Percentiles rank a stretch among this genome's conserved stretches.
These are phyloP conservation scores for Taenioides sp. DNA, from an alignment of 2,797 vertebrate genomes.

Conservation along the genomic window DNA sequence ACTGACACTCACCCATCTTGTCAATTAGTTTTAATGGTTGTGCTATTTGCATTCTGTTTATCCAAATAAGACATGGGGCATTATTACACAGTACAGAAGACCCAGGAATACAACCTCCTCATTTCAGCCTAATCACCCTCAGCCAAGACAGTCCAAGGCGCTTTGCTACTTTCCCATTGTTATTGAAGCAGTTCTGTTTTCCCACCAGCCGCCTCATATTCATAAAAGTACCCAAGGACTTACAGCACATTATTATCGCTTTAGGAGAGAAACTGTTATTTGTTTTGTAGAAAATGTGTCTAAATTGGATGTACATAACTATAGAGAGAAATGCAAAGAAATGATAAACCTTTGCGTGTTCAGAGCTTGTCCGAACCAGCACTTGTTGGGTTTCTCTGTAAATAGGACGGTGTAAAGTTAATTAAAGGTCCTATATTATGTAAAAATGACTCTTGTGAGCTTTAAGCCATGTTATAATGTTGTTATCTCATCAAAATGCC, in stretches of 20 bases:
- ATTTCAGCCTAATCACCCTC: slow-evolving; percentile 50
- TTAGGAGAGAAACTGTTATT: slow-evolving; percentile 18
- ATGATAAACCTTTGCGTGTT: neutral
- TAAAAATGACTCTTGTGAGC: too few species aligned
- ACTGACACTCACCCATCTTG: slow-evolving; percentile 27
- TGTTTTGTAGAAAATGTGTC: slow-evolving; percentile 7
- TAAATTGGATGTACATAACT: neutral
- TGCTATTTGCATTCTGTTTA: slow-evolving; percentile 47
- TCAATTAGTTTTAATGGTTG: slow-evolving; percentile 55
- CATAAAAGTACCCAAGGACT: slow-evolving; percentile 14
- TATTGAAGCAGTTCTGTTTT: slow-evolving; percentile 36
- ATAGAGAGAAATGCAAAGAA: neutral
- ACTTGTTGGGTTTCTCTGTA: neutral
- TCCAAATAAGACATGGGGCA: slow-evolving; percentile 44
- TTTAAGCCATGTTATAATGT: too few species aligned
- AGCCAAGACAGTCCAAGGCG: neutral
- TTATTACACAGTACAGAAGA: slow-evolving; percentile 42
- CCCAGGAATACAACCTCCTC: slow-evolving; percentile 23
- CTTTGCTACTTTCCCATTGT: slow-evolving; percentile 42
- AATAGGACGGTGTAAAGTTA: neutral
- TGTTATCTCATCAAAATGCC: too few species aligned
- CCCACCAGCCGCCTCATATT: slow-evolving; percentile 26
- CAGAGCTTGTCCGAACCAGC: neutral
- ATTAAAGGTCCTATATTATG: too few species aligned
- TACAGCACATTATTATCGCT: slow-evolving; percentile 25